A percentile compares a stretch with the other conserved stretches of the same genome.
phyloP scores from a whole-genome alignment of 2,113 vertebrate genomes.

The rabbit (Oryctolagus cuniculus) region mOryCun1.1 NC_091433.1:17800001-17800500 shows the following conservation, averaged over 20 bases:
- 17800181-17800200: background rate
- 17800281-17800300: background rate
- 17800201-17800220: conserved; percentile 51
- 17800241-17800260: background rate
- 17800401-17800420: background rate
- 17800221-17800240: conserved; percentile 12
- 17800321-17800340: background rate
- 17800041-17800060: background rate
- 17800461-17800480: background rate
- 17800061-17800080: background rate
- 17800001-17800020: background rate
- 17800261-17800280: background rate
- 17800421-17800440: background rate
- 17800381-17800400: background rate
- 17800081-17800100: conserved; percentile 23
- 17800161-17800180: background rate
- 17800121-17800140: conserved; percentile 24
- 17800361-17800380: background rate
- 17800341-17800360: background rate
- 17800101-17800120: conserved; percentile 50
- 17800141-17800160: background rate
- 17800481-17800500: background rate
- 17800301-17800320: background rate
- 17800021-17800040: background rate
- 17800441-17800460: background rate